These are phyloP conservation scores for Pipra filicauda DNA, from an alignment of 2,113 vertebrate genomes.

Conservation along the genomic window DNA sequence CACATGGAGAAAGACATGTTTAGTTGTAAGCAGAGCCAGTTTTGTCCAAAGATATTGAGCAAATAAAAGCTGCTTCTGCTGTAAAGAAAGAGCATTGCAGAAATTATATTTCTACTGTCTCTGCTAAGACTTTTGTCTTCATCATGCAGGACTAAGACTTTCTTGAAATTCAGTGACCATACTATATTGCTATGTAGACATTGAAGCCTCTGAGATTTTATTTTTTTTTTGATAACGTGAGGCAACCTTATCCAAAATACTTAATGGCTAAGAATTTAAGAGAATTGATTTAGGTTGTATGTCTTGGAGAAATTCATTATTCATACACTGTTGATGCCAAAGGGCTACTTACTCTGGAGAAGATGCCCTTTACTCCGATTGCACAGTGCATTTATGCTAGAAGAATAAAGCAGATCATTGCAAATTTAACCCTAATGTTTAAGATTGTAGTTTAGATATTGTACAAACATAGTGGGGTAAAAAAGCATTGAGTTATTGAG, in stretches of 20 bases:
- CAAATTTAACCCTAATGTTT: background rate
- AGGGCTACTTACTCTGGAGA: background rate
- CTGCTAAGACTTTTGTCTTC: background rate
- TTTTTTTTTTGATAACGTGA: background rate
- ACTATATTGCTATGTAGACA: background rate
- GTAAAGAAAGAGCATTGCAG: background rate
- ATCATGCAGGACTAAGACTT: background rate
- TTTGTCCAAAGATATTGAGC: background rate
- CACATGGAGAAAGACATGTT: background rate
- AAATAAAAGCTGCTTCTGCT: constrained; percentile 4
- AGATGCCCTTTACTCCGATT: background rate
- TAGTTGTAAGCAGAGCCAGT: background rate
- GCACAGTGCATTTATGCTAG: background rate
- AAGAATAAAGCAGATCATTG: background rate
- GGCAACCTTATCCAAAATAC: background rate
- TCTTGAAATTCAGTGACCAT: background rate
- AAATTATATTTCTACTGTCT: background rate
- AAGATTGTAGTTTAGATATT: background rate
- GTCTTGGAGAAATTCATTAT: background rate
- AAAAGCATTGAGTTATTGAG: background rate
- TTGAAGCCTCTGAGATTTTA: background rate
- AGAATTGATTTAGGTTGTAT: background rate
- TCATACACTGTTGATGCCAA: background rate
- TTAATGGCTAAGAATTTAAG: background rate
- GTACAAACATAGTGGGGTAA: background rate